These are phyloP conservation scores for Marisa cornuarietis DNA, from an alignment of 1,140 invertebrate genomes.

Conservation along the genomic window DNA sequence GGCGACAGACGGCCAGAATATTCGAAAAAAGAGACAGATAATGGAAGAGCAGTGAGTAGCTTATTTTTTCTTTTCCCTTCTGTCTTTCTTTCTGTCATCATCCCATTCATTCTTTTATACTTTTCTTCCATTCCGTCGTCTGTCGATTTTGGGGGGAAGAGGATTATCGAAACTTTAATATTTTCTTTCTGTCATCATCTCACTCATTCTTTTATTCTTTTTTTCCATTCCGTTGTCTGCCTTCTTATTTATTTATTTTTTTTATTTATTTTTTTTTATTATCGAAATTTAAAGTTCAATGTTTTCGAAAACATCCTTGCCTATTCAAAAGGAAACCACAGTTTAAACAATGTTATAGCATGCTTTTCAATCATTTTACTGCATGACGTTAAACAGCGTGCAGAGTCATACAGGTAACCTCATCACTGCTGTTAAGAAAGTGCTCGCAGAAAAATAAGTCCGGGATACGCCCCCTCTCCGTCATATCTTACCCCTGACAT, in stretches of 20 bases:
- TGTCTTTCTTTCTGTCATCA: not conserved
- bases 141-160: too few relatives aligned
- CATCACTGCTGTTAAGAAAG: too few relatives aligned
- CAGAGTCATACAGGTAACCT: too few relatives aligned
- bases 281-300: not conserved
- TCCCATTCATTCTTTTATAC: not conserved
- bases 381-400: too few relatives aligned
- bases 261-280: not conserved
- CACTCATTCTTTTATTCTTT: not conserved
- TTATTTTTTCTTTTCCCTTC: constrained; percentile 3
- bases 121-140: not conserved
- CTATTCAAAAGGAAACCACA: not conserved
- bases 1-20: constrained; percentile 5
- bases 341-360: too few relatives aligned
- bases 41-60: constrained; percentile 15
- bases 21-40: constrained; percentile 17
- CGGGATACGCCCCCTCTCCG: too few relatives aligned
- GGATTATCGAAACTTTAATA: not conserved
- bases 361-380: too few relatives aligned
- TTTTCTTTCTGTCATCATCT: not conserved
- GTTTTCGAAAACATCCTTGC: not conserved
- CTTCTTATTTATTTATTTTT: not conserved
- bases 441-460: too few relatives aligned
- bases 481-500: too few relatives aligned
- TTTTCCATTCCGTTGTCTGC: not conserved